Percentiles rank a stretch among this genome's conserved stretches.
Evolutionary conservation across 2,797 vertebrate species (phyloP).

Genomic region (Oreochromis mossambicus): DNA sequence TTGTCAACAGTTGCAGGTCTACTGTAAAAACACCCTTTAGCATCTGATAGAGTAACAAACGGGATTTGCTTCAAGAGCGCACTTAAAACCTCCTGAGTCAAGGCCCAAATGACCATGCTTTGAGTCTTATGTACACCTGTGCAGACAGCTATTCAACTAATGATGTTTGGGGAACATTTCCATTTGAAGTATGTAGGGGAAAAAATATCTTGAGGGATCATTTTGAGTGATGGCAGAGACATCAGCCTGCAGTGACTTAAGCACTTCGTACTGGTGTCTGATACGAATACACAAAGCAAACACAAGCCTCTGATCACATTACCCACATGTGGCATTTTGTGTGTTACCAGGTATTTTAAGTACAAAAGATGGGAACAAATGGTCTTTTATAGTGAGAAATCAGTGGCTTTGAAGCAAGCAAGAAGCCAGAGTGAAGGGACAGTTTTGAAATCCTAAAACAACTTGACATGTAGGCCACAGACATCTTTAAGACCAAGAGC

Average conservation of each 20-base stretch:
- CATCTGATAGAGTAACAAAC: constrained; percentile 2
- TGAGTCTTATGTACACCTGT: constrained; percentile 18
- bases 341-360: constrained; percentile 34
- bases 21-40: constrained; percentile 50
- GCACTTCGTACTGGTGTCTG: constrained; percentile 3
- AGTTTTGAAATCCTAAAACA: background rate
- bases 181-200: constrained; percentile 7
- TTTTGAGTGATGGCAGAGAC: constrained; percentile 32
- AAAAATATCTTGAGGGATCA: constrained; percentile 35
- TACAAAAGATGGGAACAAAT: constrained; percentile 46
- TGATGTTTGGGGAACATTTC: constrained; percentile 11
- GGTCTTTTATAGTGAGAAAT: constrained; percentile 27
- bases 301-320: constrained; percentile 35
- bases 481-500: background rate
- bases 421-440: background rate
- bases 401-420: constrained; percentile 17
- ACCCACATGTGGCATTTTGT: constrained; percentile 37
- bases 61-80: constrained; percentile 14
- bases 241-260: constrained; percentile 12
- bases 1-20: constrained; percentile 35
- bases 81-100: constrained; percentile 19
- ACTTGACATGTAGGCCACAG: constrained; percentile 34
- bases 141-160: constrained; percentile 11
- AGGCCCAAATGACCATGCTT: constrained; percentile 20
- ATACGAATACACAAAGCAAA: constrained; percentile 31